Conservation (phyloP, 2,888 invertebrate genomes). For the Parnassius mnemosyne region DNA sequence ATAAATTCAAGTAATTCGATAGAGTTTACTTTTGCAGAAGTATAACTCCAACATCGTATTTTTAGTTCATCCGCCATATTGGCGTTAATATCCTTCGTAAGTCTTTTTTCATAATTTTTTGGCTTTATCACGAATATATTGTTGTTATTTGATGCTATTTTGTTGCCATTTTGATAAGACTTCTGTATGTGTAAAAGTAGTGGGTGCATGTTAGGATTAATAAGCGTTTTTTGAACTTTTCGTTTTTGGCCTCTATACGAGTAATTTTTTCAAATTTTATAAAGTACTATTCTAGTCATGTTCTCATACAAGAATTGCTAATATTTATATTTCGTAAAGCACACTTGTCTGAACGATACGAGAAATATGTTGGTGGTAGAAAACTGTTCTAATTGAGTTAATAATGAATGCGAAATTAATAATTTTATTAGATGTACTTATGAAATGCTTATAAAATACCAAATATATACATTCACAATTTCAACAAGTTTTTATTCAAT, state of each 20-base stretch:
- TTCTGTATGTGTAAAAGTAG: conserved; percentile 58
- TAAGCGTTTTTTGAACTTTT: conserved; percentile 54
- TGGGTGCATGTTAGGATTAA: conserved; percentile 57
- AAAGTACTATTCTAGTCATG: too few species aligned
- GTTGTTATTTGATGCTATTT: conserved; percentile 62
- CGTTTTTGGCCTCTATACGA: conserved; percentile 68
- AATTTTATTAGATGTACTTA: too few species aligned
- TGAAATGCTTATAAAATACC: conserved; percentile 14
- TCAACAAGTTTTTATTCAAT: conserved; percentile 36
- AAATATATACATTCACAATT: conserved; percentile 29
- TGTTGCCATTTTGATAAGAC: conserved; percentile 75
- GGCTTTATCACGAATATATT: conserved; percentile 62
- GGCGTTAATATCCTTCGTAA: conserved; percentile 82
- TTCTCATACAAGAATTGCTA: conserved; percentile 6
- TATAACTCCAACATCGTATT: conserved; percentile 75
- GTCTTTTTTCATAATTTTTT: conserved; percentile 75
- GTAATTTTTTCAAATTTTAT: conserved; percentile 19
- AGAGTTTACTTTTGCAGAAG: conserved; percentile 69
- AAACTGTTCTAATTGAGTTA: too few species aligned
- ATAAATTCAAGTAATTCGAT: conserved; percentile 63
- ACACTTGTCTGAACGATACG: conserved; percentile 3
- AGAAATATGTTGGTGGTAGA: too few species aligned
- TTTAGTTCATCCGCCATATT: conserved; percentile 86
- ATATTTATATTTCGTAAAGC: conserved; percentile 14
- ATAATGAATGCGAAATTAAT: too few species aligned